A percentile compares a stretch with the other conserved stretches of the same genome.
Conservation (phyloP, 2,888 invertebrate genomes). For the Elaeidobius kamerunicus region DNA sequence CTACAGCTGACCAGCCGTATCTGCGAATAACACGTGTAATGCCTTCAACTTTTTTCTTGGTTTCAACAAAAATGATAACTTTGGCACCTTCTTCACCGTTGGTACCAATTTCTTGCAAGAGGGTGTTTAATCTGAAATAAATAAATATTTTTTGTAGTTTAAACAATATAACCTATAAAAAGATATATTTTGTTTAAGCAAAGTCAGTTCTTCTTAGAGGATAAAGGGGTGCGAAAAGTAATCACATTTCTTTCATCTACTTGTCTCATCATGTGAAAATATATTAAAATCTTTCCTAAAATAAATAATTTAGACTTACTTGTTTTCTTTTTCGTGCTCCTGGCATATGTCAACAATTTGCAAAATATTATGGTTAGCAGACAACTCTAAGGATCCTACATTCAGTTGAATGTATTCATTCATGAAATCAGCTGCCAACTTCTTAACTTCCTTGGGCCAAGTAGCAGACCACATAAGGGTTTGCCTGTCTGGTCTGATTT, state of each 20-base stretch:
- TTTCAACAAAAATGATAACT: slow-evolving; percentile 94
- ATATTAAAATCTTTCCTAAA: too few relatives aligned
- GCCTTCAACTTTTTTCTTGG: slow-evolving; percentile 86
- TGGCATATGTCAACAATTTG: slow-evolving; percentile 86
- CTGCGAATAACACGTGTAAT: too few relatives aligned
- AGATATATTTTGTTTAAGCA: too few relatives aligned
- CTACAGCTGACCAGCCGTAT: too few relatives aligned
- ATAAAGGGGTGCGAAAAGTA: too few relatives aligned
- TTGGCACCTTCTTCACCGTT: slow-evolving; percentile 82
- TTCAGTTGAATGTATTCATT: slow-evolving; percentile 88
- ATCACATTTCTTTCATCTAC: too few relatives aligned
- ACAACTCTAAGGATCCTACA: slow-evolving; percentile 81
- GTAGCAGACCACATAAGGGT: slow-evolving; percentile 99
- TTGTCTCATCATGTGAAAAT: too few relatives aligned
- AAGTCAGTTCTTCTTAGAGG: too few relatives aligned
- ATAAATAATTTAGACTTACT: too few relatives aligned
- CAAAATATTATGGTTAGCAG: slow-evolving; percentile 89
- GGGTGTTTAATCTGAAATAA: slow-evolving; percentile 62
- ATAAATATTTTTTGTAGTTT: slow-evolving; percentile 9
- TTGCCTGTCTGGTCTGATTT: slow-evolving; percentile 91
- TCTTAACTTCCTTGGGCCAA: slow-evolving; percentile 95
- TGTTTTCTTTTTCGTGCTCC: slow-evolving; percentile 76
- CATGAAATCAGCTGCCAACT: slow-evolving; percentile 89
- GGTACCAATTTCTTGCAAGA: slow-evolving; percentile 77
- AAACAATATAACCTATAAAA: too few relatives aligned